Evolutionary conservation across 2,888 invertebrate species (phyloP).

Genomic region (Pemphredon lugubris): DNA sequence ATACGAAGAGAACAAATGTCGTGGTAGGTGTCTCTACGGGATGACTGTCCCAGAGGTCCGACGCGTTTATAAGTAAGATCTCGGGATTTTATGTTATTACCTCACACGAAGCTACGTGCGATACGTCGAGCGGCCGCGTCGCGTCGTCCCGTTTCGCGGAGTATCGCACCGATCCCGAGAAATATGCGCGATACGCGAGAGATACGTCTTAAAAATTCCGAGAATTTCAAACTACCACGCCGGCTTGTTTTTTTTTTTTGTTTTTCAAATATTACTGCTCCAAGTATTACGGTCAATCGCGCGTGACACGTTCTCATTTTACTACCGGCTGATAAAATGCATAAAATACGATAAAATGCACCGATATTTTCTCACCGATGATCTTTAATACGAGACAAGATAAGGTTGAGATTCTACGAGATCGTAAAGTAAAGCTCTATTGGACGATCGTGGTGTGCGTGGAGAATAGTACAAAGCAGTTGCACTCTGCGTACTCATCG

Average conservation of each 20-base stretch:
- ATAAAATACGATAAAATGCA: slow-evolving; percentile 61
- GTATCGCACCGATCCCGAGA: neutral
- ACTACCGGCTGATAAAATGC: slow-evolving; percentile 54
- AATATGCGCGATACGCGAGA: neutral
- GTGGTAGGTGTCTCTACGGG: too few relatives aligned
- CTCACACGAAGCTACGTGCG: slow-evolving; percentile 76
- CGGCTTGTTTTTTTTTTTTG: too few relatives aligned
- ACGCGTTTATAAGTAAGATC: slow-evolving; percentile 74
- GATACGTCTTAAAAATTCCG: slow-evolving; percentile 8
- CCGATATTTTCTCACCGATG: slow-evolving; percentile 56
- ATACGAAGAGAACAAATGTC: too few relatives aligned
- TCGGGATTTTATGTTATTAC: slow-evolving; percentile 76
- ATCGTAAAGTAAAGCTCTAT: slow-evolving; percentile 67
- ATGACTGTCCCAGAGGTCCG: slow-evolving; percentile 58
- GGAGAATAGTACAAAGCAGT: slow-evolving; percentile 62
- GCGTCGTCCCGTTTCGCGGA: neutral
- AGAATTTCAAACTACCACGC: slow-evolving; percentile 31
- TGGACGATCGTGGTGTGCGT: slow-evolving; percentile 66
- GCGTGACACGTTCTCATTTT: slow-evolving; percentile 35
- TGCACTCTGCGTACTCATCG: slow-evolving; percentile 50
- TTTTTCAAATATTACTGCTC: slow-evolving; percentile 39
- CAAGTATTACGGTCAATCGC: slow-evolving; percentile 24
- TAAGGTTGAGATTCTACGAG: slow-evolving; percentile 60
- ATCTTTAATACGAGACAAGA: slow-evolving; percentile 49
- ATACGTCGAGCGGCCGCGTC: too few relatives aligned